phyloP scores from a whole-genome alignment of 2,888 invertebrate species.

The Timema cristinae region DNA sequence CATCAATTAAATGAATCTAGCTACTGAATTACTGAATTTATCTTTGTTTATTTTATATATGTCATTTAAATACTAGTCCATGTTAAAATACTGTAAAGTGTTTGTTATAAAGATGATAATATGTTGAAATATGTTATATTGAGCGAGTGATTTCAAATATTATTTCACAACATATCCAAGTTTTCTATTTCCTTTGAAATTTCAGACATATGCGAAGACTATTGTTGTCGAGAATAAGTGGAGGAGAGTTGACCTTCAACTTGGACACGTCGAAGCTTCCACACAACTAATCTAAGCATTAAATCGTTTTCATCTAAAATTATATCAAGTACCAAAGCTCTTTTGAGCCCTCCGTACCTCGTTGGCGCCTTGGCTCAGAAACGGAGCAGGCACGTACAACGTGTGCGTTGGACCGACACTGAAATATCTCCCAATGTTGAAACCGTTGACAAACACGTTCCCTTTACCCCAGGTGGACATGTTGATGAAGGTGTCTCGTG shows the following conservation, averaged over 20 bases:
- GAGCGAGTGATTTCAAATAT: too few species aligned
- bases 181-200: too few species aligned
- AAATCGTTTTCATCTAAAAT: too few species aligned
- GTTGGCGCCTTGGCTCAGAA: conserved; percentile 59
- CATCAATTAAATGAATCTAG: background rate
- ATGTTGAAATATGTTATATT: too few species aligned
- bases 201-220: too few species aligned
- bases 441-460: conserved; percentile 6
- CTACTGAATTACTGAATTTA: background rate
- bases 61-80: background rate
- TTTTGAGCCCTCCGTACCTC: conserved; percentile 37
- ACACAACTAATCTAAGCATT: too few species aligned
- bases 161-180: too few species aligned
- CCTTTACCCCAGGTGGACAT: conserved; percentile 12
- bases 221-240: too few species aligned
- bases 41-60: background rate
- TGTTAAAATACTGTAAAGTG: background rate
- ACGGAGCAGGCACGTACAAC: conserved; percentile 74
- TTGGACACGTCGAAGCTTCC: too few species aligned
- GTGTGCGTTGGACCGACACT: conserved; percentile 77
- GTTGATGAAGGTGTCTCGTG: conserved; percentile 14
- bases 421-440: conserved; percentile 74
- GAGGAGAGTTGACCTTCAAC: too few species aligned
- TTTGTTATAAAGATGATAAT: background rate
- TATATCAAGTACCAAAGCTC: too few species aligned